Evolutionary conservation across 2,888 invertebrate genomes (phyloP).

Genomic region (Sympetrum striolatum): DNA sequence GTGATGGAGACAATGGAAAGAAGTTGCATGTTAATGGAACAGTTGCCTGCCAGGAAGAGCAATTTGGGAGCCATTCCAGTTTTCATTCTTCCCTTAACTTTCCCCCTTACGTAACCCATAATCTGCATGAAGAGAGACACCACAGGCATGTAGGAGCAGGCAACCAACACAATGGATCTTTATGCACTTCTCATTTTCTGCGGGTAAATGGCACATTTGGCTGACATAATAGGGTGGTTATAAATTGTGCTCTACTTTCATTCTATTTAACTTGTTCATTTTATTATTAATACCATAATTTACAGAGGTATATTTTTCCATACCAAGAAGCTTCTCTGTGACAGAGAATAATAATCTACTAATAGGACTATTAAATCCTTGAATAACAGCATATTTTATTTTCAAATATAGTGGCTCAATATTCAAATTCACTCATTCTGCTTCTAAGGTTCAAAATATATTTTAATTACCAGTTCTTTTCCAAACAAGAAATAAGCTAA

Average conservation of each 20-base stretch:
- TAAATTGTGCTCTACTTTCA: not conserved
- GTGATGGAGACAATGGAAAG: not conserved
- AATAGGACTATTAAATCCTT: no score
- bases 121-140: not conserved
- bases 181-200: not conserved
- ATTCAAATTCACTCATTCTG: no score
- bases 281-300: no score
- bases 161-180: not conserved
- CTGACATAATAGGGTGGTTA: not conserved
- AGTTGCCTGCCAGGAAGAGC: not conserved
- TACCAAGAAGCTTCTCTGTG: no score
- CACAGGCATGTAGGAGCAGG: slow-evolving; percentile 24
- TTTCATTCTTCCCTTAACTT: not conserved
- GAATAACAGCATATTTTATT: no score
- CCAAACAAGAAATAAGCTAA: no score
- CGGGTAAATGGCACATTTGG: not conserved
- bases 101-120: not conserved
- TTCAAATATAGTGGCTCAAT: no score
- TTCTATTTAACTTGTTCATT: not conserved
- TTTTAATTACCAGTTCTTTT: no score
- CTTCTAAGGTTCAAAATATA: no score
- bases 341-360: no score
- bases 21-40: slow-evolving; percentile 13
- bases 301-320: no score
- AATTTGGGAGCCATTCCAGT: not conserved